These are phyloP conservation scores for Salarias fasciatus DNA, from an alignment of 2,797 vertebrate species.

Conservation along the genomic window DNA sequence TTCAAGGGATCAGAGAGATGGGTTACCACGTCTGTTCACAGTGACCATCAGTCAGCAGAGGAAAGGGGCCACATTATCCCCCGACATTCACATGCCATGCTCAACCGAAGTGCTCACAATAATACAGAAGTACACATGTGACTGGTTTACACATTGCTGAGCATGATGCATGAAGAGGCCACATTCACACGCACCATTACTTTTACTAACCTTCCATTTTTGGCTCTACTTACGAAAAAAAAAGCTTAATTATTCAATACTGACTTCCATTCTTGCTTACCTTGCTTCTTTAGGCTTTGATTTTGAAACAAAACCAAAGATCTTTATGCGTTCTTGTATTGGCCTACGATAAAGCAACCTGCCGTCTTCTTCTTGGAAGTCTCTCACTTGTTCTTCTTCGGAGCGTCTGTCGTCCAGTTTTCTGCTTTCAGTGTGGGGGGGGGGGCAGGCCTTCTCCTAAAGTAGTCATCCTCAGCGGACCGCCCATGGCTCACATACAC, in stretches of 20 bases:
- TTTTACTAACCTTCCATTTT: constrained; percentile 11
- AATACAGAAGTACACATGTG: not conserved
- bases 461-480: constrained; percentile 61
- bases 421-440: constrained; percentile 34
- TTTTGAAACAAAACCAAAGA: constrained; percentile 1
- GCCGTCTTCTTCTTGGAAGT: constrained; percentile 32
- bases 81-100: not conserved
- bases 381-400: constrained; percentile 15
- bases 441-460: constrained; percentile 50
- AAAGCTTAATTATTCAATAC: no score
- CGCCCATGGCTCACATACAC: constrained; percentile 68
- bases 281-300: not conserved
- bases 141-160: not conserved
- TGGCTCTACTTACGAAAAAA: no score
- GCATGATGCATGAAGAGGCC: not conserved
- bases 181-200: not conserved
- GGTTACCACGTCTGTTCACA: constrained; percentile 16
- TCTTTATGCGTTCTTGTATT: constrained; percentile 10
- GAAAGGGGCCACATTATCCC: not conserved
- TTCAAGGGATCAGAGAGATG: constrained; percentile 26
- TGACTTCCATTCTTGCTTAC: constrained; percentile 44
- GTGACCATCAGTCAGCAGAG: constrained; percentile 33
- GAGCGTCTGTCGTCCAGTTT: constrained; percentile 40
- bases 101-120: no score
- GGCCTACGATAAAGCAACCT: constrained; percentile 7